Base-by-base conservation (phyloP, 2,113 vertebrate species). In the Thunnus maccoyii region DNA sequence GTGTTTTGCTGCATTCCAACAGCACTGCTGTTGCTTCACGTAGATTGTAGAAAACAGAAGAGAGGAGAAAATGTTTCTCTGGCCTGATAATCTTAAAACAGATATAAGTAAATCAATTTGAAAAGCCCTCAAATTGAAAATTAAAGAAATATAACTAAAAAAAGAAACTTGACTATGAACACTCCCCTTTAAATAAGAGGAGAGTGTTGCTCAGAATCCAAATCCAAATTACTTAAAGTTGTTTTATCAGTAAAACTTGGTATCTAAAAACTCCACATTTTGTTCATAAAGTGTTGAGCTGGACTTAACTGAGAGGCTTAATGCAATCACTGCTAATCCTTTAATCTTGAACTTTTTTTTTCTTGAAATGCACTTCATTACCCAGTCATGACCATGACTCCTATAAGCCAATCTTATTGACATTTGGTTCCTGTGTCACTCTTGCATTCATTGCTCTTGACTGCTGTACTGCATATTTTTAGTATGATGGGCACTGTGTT, bases 311-410 rank as follows among this genome's bases (percentile, higher is more conserved):
- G 52, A 84, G 22, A 80, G 32, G 61, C 61, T 80, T 80, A 88
- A 89, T 81, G 69, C 78, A 81, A 79, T 89, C 79, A 78, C 30
- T 62, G 55, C 27, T 64, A 87, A 91, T 85, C 80, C 82, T 84
- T 83, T 91, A 81, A 88, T 88, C 82, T 70, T 30, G 10, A 80
- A 75, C 46, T 32, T 72, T 78, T 72, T 25, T 74, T 77, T 71
- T 61, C 48, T 61, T 70, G 25, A 77, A 71, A 84, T 55, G 27
- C 84, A 82, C 65, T 72, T 82, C 30, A 65, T 77, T 61, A 85
- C 27, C 20, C 14, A 60, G 52, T 73, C 56, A 51, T 48, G 60
- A 75, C 61, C 58, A 54, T 66, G 51, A 70, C 56, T 74, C 61
- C 1, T 27, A 36, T 47, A 72, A 32, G 25, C 16, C 36, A 27